Evolutionary conservation across 1,140 invertebrate genomes (phyloP), one percentile per base, ranked within the genome.

Genomic region (Ladona fulva): DNA sequence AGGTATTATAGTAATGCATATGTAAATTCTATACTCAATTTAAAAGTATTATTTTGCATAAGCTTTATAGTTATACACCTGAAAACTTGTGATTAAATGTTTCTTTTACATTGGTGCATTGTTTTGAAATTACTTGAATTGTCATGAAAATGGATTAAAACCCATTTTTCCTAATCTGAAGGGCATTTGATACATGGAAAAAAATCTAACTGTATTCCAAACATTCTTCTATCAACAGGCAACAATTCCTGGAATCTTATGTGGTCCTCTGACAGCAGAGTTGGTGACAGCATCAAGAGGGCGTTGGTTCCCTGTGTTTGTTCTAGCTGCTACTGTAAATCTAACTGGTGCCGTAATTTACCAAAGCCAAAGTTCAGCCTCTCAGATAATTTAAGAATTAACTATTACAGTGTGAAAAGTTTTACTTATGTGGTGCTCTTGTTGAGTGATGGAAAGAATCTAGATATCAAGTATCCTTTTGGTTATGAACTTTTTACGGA

Each of bases 301-400:
- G 25, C 87, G 92, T 77, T 94, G 92, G 92, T 89, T 92, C 83
- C 91, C 91, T 1, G 92, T 94, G 22, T 94, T 93, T 83, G 87
- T 92, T 44, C 84, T 93, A 16, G 92, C 92, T 6, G 92, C 91
- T 0, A 88, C 88, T 29, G 87, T 94, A 24, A 94, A 94, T 86
- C 90, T 93, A 81, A 90, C 91, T n/a, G 92, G 91, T 73, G 91
- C 91, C 80, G 88, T 93, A 80, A 90, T 94, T 81, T 94, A 93
- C 84, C 88, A 91, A 81, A 92, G 89, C 81, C 92, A 94, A 82
- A 92, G 91, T 85, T 90, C 91, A 44, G 91, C 91, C 10, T 90
- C 90, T 79, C 90, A 66, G 52, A 66, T 66, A 66, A 66, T 66
- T 6, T 66, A 22, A 66, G 12, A 66, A 66, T 52, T 10, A 11